Evolutionary conservation across 1,140 invertebrate species (phyloP).

Genomic region (Pseudachorutes palmiensis): DNA sequence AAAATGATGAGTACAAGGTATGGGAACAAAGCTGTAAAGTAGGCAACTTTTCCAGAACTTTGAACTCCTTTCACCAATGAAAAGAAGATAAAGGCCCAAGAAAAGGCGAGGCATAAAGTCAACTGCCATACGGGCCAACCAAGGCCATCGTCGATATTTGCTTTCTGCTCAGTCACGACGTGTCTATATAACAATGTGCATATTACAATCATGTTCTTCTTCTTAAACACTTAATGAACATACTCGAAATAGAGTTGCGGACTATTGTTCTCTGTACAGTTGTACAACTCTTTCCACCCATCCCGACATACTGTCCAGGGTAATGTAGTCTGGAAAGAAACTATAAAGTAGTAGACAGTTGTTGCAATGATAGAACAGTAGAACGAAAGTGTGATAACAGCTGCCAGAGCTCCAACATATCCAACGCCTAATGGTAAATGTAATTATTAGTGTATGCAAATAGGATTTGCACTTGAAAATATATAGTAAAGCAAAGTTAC

Average conservation of each 20-base stretch:
- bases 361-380: constrained; percentile 39
- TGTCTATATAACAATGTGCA: constrained; percentile 44
- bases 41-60: constrained; percentile 62
- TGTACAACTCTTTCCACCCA: constrained; percentile 29
- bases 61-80: constrained; percentile 70
- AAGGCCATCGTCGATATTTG: constrained; percentile 58
- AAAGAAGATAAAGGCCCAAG: constrained; percentile 68
- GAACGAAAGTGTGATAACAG: constrained; percentile 19
- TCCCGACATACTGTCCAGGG: constrained; percentile 42
- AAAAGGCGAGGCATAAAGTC: constrained; percentile 60
- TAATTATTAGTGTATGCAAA: neutral
- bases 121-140: constrained; percentile 68
- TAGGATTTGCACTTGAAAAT: neutral
- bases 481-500: constrained; percentile 11
- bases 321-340: constrained; percentile 38
- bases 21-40: constrained; percentile 75
- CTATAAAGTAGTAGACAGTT: constrained; percentile 41
- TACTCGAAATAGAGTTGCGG: constrained; percentile 40
- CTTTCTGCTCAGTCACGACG: constrained; percentile 51
- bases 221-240: constrained; percentile 47
- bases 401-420: constrained; percentile 30
- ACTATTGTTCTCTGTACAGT: neutral
- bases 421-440: constrained; percentile 43
- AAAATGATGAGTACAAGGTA: constrained; percentile 69
- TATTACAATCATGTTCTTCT: constrained; percentile 47